phyloP scores from a whole-genome alignment of 2,888 invertebrate species.

The Acleris emargana region DNA sequence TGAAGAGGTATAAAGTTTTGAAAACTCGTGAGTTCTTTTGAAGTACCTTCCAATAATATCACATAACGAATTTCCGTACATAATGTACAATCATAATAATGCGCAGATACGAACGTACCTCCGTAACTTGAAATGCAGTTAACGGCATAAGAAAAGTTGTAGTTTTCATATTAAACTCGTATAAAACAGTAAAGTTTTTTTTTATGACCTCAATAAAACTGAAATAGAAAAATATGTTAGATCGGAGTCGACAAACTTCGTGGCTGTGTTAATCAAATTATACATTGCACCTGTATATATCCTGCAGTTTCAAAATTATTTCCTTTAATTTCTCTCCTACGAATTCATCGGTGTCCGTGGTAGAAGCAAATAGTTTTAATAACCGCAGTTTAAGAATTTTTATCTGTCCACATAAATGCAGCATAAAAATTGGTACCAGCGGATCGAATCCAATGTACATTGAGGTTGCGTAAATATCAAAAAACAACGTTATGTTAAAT shows the following conservation, averaged over 20 bases:
- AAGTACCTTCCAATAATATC: too few relatives aligned
- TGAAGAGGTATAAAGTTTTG: too few relatives aligned
- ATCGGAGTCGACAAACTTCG: not conserved
- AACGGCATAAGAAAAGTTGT: conserved; percentile 63
- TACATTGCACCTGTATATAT: conserved; percentile 54
- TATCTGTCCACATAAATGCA: conserved; percentile 66
- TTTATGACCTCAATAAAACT: conserved; percentile 55
- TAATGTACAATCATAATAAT: too few relatives aligned
- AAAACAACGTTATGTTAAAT: conserved; percentile 46
- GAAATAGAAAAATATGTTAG: conserved; percentile 38
- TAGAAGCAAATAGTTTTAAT: conserved; percentile 47
- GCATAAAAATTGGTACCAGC: conserved; percentile 64
- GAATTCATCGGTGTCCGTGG: conserved; percentile 44
- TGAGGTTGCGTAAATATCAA: conserved; percentile 50
- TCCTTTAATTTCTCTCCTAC: conserved; percentile 48
- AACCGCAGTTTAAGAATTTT: conserved; percentile 58
- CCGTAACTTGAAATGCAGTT: conserved; percentile 59
- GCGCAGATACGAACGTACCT: conserved; percentile 47
- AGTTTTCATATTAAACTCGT: conserved; percentile 65
- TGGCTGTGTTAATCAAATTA: not conserved
- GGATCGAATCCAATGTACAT: conserved; percentile 68
- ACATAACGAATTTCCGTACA: too few relatives aligned
- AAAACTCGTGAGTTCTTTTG: too few relatives aligned
- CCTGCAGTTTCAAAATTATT: conserved; percentile 58
- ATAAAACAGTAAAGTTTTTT: conserved; percentile 52